Percentiles rank a stretch among this genome's conserved stretches.
Conservation (phyloP, 2,888 invertebrate genomes). For the Lagria hirta region DNA sequence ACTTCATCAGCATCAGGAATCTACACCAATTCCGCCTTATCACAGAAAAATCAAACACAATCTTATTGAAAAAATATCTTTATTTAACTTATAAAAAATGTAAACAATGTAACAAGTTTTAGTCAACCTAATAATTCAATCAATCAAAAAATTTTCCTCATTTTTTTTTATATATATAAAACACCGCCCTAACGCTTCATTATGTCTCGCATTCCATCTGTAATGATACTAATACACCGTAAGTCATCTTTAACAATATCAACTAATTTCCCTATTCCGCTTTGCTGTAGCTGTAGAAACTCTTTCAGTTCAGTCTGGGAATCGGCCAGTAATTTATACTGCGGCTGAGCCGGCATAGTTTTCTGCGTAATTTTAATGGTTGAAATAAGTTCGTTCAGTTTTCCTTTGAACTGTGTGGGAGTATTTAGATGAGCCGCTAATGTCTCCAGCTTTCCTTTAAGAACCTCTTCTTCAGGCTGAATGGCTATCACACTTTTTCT, state of each 20-base stretch:
- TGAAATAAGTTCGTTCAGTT: slow-evolving; percentile 86
- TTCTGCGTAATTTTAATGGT: slow-evolving; percentile 73
- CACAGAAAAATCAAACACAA: not conserved
- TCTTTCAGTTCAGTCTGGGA: slow-evolving; percentile 72
- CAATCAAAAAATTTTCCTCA: too few species aligned
- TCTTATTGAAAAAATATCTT: not conserved
- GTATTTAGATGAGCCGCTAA: slow-evolving; percentile 85
- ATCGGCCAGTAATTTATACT: slow-evolving; percentile 76
- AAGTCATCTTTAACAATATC: slow-evolving; percentile 80
- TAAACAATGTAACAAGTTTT: slow-evolving; percentile 9
- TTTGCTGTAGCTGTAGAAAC: slow-evolving; percentile 84
- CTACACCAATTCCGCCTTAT: slow-evolving; percentile 1
- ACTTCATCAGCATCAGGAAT: too few species aligned
- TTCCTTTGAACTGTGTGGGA: slow-evolving; percentile 91
- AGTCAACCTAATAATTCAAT: too few species aligned
- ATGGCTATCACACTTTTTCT: slow-evolving; percentile 87
- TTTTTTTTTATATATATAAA: too few species aligned
- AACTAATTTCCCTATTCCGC: slow-evolving; percentile 83
- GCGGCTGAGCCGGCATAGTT: slow-evolving; percentile 63
- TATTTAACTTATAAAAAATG: not conserved
- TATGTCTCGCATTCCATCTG: slow-evolving; percentile 72
- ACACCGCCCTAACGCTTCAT: too few species aligned
- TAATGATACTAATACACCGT: slow-evolving; percentile 74
- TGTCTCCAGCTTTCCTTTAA: slow-evolving; percentile 84
- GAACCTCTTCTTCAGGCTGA: slow-evolving; percentile 86